phyloP scores from a whole-genome alignment of 2,888 invertebrate genomes.

The Tipula vernalis region DNA sequence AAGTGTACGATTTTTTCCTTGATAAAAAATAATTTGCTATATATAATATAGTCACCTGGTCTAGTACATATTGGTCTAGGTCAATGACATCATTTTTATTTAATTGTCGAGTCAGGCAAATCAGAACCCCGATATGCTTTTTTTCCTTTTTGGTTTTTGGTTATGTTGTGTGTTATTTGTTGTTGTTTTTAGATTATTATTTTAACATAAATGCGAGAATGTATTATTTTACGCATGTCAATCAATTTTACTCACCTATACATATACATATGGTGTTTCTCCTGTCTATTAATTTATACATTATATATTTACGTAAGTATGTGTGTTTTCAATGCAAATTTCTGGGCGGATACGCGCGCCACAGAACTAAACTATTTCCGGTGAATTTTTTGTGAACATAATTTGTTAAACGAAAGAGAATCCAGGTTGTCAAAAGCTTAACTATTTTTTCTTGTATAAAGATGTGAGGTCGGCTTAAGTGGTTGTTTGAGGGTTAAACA shows the following conservation, averaged over 20 bases:
- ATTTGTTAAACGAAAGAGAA: neutral
- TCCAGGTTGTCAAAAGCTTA: neutral
- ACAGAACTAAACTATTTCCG: neutral
- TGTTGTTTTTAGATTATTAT: neutral
- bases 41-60: neutral
- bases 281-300: neutral
- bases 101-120: neutral
- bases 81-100: neutral
- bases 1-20: slow-evolving; percentile 21
- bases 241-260: neutral
- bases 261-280: neutral
- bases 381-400: neutral
- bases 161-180: neutral
- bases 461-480: neutral
- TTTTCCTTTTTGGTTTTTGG: neutral
- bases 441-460: neutral
- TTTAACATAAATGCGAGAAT: neutral
- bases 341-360: neutral
- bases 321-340: neutral
- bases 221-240: neutral
- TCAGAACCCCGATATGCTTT: neutral
- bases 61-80: neutral
- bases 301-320: neutral
- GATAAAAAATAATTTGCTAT: neutral
- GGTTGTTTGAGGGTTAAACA: neutral